Evolutionary conservation across 2,888 invertebrate species (phyloP), one percentile per base, ranked within the genome.

Genomic region (Masnerella sp.): DNA sequence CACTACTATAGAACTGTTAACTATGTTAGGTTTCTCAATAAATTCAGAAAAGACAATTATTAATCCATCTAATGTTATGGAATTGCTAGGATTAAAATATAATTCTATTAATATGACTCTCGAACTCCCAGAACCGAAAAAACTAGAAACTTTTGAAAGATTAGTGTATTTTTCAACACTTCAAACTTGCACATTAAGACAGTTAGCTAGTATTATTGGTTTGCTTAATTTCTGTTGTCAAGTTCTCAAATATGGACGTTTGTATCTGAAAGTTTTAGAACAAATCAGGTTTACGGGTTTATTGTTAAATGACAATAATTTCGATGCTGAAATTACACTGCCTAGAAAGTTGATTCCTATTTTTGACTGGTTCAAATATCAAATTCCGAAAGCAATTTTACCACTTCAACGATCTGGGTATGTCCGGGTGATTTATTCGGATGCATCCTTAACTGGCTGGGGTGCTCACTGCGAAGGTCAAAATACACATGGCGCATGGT

Each of bases 391-490:
- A 1, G 25, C 43, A 2, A 25, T 25, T 8, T 2, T 11, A 0
- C 43, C 12, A 1, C 22, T 43, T 12, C 22, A 8, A 2, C 43
- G 43, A 0, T 11, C 22, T 22, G 25, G 12, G 5, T 47, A 15
- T 1, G 45, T 22, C 2, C 51, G 52, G 30, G 45, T 36, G 18
- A 64, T 64, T 17, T 64, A 43, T 14, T 43, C 59, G 1, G 68
- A 59, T 14, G 58, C 68, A 1, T 47, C 45, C 4, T 14, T 14
- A 9, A 14, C 30, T 0, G 59, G 51, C 9, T 68, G 34, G 58
- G 59, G 68, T 2, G 45, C 28, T 7, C 20, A 20, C 4, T 42
- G 42, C 15, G 9, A n/a, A n/a, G n/a, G n/a, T n/a, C n/a, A n/a
- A n/a, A n/a, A n/a, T n/a, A n/a, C n/a, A n/a, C n/a, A n/a, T n/a